Conservation (phyloP, 2,113 vertebrate species). For the Scomber scombrus region DNA sequence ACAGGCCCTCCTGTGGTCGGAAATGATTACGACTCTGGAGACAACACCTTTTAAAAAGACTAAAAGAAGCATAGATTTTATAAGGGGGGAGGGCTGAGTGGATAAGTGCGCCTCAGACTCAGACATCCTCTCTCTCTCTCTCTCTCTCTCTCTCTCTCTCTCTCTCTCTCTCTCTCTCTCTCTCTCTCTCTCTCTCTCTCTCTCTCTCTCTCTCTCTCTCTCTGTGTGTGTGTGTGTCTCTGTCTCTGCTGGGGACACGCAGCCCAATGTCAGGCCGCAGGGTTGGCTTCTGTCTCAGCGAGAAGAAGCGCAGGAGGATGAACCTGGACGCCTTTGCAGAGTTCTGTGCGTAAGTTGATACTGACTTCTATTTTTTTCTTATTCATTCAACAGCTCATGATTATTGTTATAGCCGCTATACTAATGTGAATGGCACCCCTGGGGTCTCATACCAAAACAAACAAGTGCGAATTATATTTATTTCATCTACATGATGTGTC, state of each 20-base stretch:
- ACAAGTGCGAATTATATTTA: not conserved
- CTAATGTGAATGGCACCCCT: too few species aligned
- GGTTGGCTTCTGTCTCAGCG: conserved; percentile 85
- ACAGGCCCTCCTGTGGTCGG: not conserved
- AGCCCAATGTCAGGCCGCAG: conserved; percentile 74
- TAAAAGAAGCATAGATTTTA: too few species aligned
- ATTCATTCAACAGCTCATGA: not conserved
- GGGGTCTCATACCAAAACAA: not conserved
- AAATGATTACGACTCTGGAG: not conserved
- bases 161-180: not conserved
- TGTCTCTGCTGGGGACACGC: not conserved
- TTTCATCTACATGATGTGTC: not conserved
- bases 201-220: too few species aligned
- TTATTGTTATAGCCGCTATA: not conserved
- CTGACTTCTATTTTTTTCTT: not conserved
- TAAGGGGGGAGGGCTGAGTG: conserved; percentile 21
- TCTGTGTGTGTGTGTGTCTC: not conserved
- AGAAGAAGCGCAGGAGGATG: conserved; percentile 83
- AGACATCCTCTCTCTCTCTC: not conserved
- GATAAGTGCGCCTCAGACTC: not conserved
- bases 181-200: too few species aligned
- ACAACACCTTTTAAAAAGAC: not conserved
- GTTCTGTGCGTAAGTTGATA: conserved; percentile 81
- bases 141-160: too few species aligned
- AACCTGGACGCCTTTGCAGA: conserved; percentile 80